These are phyloP conservation scores for Mactra quadrangularis DNA, from an alignment of 1,140 invertebrate species.

Conservation along the genomic window DNA sequence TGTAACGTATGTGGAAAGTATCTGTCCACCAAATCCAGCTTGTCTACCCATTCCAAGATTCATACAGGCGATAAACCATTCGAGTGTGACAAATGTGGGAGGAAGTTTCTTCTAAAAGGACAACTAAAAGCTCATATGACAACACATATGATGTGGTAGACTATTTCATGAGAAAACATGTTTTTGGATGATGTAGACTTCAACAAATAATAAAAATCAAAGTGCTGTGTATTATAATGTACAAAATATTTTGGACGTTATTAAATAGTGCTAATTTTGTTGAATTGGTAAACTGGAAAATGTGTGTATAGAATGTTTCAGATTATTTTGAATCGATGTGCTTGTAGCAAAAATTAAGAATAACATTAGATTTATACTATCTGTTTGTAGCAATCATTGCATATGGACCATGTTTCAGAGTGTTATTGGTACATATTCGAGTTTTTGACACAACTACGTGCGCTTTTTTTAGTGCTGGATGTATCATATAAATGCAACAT, in stretches of 20 bases:
- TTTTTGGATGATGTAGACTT: not conserved
- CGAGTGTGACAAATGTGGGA: slow-evolving; percentile 85
- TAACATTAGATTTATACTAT: too few relatives aligned
- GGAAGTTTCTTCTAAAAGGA: slow-evolving; percentile 68
- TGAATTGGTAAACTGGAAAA: not conserved
- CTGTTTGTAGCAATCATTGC: too few relatives aligned
- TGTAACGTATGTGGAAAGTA: slow-evolving; percentile 89
- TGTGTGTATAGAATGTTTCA: not conserved
- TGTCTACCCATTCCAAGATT: slow-evolving; percentile 93
- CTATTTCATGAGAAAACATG: not conserved
- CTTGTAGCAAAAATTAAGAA: too few relatives aligned
- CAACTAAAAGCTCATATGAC: slow-evolving; percentile 36
- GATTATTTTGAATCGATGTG: too few relatives aligned
- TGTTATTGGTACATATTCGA: too few relatives aligned
- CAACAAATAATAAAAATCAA: not conserved
- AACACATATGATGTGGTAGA: not conserved
- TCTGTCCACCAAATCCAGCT: slow-evolving; percentile 84
- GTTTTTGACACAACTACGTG: too few relatives aligned
- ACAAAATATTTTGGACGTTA: not conserved
- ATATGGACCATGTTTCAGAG: too few relatives aligned
- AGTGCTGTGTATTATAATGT: not conserved
- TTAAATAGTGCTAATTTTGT: not conserved
- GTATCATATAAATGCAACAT: too few relatives aligned
- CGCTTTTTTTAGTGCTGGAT: too few relatives aligned
- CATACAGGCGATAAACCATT: slow-evolving; percentile 56